A percentile compares a stretch with the other conserved stretches of the same genome.
Conservation (phyloP, 2,888 invertebrate genomes). For the Ligdia adustata region DNA sequence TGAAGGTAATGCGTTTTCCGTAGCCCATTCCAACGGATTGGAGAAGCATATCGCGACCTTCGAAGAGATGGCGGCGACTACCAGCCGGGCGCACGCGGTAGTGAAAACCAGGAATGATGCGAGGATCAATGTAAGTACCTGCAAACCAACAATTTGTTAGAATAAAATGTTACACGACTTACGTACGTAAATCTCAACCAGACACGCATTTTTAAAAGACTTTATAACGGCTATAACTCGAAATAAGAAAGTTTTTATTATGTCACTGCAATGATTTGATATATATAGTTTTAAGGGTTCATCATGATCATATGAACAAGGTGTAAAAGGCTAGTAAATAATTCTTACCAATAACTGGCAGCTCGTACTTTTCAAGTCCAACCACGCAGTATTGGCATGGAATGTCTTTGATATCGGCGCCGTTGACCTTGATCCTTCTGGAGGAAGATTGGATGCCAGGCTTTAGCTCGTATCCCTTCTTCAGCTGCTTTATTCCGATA, state of each 20-base stretch:
- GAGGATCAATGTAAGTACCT: constrained; percentile 89
- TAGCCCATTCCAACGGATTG: constrained; percentile 89
- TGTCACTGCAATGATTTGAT: too few species aligned
- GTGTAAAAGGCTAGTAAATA: constrained; percentile 7
- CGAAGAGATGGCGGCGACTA: constrained; percentile 85
- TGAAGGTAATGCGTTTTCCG: constrained; percentile 89
- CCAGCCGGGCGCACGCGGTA: constrained; percentile 89
- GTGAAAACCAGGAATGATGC: constrained; percentile 88
- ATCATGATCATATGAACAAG: too few species aligned
- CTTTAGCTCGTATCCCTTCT: constrained; percentile 84
- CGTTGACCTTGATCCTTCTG: constrained; percentile 85
- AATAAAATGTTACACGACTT: background rate
- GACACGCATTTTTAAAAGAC: too few species aligned
- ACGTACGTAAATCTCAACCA: too few species aligned
- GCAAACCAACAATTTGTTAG: constrained; percentile 6
- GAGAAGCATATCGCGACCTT: constrained; percentile 85
- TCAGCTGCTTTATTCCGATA: constrained; percentile 80
- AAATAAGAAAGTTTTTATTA: too few species aligned
- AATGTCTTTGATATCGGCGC: constrained; percentile 85
- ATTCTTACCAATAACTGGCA: constrained; percentile 87
- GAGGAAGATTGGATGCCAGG: constrained; percentile 86
- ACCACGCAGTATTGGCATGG: constrained; percentile 87
- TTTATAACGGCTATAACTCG: too few species aligned
- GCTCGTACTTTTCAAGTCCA: constrained; percentile 86
- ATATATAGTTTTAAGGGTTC: too few species aligned